These are phyloP conservation scores for Sinotaia quadrata DNA, from an alignment of 2,888 invertebrate species.

Conservation along the genomic window DNA sequence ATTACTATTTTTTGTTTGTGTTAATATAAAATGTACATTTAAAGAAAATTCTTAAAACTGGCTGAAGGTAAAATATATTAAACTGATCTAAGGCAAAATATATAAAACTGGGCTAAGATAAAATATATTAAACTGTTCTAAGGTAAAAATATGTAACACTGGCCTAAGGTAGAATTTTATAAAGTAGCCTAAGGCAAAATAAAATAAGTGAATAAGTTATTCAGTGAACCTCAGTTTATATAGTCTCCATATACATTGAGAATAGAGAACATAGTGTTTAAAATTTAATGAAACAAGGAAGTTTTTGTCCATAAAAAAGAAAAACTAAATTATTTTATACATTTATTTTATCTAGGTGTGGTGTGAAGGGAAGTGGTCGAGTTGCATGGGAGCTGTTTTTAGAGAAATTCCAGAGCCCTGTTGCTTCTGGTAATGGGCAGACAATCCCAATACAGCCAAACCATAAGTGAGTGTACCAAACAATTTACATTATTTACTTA, in stretches of 20 bases:
- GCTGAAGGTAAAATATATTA: neutral
- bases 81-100: neutral
- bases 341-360: too few relatives aligned
- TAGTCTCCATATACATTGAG: too few relatives aligned
- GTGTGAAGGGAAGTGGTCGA: conserved; percentile 62
- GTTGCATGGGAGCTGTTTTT: conserved; percentile 69
- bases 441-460: conserved; percentile 66
- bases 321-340: too few relatives aligned
- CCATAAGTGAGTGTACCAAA: conserved; percentile 61
- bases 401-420: conserved; percentile 68
- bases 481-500: too few relatives aligned
- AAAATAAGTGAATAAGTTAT: too few relatives aligned
- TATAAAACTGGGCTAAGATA: neutral
- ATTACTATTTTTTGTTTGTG: neutral
- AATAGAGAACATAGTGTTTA: too few relatives aligned
- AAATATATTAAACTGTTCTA: neutral
- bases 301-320: too few relatives aligned
- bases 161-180: too few relatives aligned
- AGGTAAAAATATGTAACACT: too few relatives aligned
- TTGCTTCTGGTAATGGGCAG: conserved; percentile 65
- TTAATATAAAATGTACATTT: neutral
- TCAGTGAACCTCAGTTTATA: too few relatives aligned
- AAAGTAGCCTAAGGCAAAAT: too few relatives aligned
- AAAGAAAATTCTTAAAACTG: neutral
- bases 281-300: too few relatives aligned